Evolutionary conservation across 2,888 invertebrate species (phyloP).

Genomic region (Latheticus oryzae): DNA sequence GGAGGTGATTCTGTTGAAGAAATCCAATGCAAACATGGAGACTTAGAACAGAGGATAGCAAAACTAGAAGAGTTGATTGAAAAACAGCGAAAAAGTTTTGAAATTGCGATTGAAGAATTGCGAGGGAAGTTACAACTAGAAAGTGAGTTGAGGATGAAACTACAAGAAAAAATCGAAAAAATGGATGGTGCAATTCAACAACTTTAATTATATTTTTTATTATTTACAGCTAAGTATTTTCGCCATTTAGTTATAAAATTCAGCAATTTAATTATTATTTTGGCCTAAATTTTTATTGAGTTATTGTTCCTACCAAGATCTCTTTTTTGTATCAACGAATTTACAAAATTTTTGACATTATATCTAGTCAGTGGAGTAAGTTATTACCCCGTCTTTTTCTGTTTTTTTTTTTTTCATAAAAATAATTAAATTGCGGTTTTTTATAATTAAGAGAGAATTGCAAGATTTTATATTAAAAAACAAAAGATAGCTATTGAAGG

Average conservation of each 20-base stretch:
- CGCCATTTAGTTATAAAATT: slow-evolving; percentile 34
- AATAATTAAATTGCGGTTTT: slow-evolving; percentile 36
- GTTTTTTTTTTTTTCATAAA: slow-evolving; percentile 1
- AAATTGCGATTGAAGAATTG: slow-evolving; percentile 74
- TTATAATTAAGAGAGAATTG: slow-evolving; percentile 32
- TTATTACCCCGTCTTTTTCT: slow-evolving; percentile 10
- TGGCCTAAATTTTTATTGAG: slow-evolving; percentile 1
- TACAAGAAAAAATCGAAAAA: slow-evolving; percentile 77
- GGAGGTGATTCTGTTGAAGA: slow-evolving; percentile 39
- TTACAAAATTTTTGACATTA: neutral
- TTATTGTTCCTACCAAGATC: neutral
- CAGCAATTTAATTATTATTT: slow-evolving; percentile 36
- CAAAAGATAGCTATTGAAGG: slow-evolving; percentile 25
- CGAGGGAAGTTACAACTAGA: slow-evolving; percentile 72
- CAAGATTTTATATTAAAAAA: slow-evolving; percentile 33
- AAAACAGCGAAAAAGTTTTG: slow-evolving; percentile 71
- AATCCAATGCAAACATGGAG: slow-evolving; percentile 55
- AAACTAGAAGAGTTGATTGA: slow-evolving; percentile 71
- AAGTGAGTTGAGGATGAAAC: slow-evolving; percentile 71
- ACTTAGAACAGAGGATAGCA: slow-evolving; percentile 65
- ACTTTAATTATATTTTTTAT: slow-evolving; percentile 29
- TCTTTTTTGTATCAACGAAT: neutral
- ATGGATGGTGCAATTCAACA: slow-evolving; percentile 36
- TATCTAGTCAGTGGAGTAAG: slow-evolving; percentile 2
- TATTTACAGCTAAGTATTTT: slow-evolving; percentile 20